Evolutionary conservation across 2,113 vertebrate genomes (phyloP).

Genomic region (Mesoclemmys tuberculata): DNA sequence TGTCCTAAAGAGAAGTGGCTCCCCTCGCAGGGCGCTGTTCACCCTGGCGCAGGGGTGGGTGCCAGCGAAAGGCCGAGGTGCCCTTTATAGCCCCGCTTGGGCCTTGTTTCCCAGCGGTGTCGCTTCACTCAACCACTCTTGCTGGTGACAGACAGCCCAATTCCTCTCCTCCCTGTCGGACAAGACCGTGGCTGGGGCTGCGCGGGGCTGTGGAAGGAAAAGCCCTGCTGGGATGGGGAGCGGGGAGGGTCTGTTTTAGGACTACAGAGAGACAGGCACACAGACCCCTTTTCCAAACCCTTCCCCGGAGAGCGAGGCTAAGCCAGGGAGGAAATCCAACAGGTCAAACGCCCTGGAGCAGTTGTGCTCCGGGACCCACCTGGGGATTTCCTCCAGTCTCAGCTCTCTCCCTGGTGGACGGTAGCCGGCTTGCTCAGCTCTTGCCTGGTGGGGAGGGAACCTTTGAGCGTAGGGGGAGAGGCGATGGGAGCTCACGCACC

Average conservation of each 20-base stretch:
- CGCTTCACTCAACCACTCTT: no score
- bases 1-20: neutral
- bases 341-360: neutral
- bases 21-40: neutral
- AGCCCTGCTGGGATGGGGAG: neutral
- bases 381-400: neutral
- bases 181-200: no score
- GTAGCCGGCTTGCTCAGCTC: no score
- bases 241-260: neutral
- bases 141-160: no score
- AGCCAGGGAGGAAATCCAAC: neutral
- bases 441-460: neutral
- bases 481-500: no score
- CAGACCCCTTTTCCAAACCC: neutral
- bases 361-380: neutral
- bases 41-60: no score
- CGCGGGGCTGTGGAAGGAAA: neutral
- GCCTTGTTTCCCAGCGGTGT: neutral
- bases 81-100: neutral
- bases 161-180: no score
- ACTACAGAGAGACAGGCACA: neutral
- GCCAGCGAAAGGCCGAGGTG: neutral
- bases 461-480: neutral
- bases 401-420: neutral
- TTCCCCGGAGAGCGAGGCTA: neutral